Evolutionary conservation across 2,797 vertebrate genomes (phyloP).

Genomic region (Glossophaga mutica): DNA sequence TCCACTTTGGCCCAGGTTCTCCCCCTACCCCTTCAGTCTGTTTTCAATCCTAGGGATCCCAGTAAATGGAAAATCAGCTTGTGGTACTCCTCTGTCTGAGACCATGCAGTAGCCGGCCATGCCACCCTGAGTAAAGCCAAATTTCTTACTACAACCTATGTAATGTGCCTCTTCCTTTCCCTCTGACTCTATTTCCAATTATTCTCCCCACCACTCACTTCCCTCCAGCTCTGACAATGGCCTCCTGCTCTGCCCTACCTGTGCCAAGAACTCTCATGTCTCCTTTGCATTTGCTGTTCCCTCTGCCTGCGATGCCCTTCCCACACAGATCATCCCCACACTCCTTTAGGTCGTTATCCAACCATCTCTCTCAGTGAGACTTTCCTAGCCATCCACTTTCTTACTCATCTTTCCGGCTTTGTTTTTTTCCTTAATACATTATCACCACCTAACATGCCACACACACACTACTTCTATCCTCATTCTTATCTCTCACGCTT

Average conservation of each 20-base stretch:
- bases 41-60: neutral
- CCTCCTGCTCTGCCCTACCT: neutral
- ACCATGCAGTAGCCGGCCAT: rapidly evolving
- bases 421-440: neutral
- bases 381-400: neutral
- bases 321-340: neutral
- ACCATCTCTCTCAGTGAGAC: neutral
- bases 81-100: neutral
- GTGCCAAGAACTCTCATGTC: neutral
- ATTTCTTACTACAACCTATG: neutral
- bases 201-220: neutral
- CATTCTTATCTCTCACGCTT: neutral
- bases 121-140: neutral
- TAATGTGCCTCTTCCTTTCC: neutral
- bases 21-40: neutral
- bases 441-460: neutral
- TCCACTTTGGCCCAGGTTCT: neutral
- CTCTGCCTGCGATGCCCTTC: neutral
- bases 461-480: neutral
- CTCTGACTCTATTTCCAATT: neutral
- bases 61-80: neutral
- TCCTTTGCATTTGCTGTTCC: neutral
- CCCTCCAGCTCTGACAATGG: neutral
- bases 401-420: neutral
- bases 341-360: neutral